phyloP scores from a whole-genome alignment of 2,888 invertebrate species.

The Rugalucina vietnamica region DNA sequence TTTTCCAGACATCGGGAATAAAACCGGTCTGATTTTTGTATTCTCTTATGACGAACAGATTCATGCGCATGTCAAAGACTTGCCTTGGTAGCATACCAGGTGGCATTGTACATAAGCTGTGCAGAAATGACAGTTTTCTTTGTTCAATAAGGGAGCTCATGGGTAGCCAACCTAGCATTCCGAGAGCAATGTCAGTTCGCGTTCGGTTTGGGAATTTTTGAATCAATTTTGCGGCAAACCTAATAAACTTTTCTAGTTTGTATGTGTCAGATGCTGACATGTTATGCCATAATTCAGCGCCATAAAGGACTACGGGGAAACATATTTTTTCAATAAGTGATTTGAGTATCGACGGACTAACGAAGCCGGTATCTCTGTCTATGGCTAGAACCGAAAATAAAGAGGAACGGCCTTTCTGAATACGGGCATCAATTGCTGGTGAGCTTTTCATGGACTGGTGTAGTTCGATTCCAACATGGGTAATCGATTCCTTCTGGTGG shows the following conservation, averaged over 20 bases:
- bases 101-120: too few species aligned
- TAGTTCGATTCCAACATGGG: conserved; percentile 21
- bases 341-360: background rate
- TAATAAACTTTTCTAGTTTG: background rate
- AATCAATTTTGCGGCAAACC: conserved; percentile 1
- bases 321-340: background rate
- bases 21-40: too few species aligned
- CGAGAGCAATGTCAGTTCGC: background rate
- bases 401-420: background rate
- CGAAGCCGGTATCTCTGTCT: background rate
- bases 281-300: conserved; percentile 13
- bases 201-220: background rate
- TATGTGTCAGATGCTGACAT: background rate
- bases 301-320: background rate
- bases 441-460: background rate
- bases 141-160: too few species aligned
- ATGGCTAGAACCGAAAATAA: conserved; percentile 9
- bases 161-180: conserved; percentile 1
- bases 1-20: too few species aligned
- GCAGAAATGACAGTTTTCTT: too few species aligned
- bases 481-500: background rate
- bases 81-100: too few species aligned
- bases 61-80: too few species aligned
- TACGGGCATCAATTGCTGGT: background rate
- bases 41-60: too few species aligned